These are phyloP conservation scores for Drosophila paramelanica DNA, from an alignment of 2,888 invertebrate species.

Conservation along the genomic window DNA sequence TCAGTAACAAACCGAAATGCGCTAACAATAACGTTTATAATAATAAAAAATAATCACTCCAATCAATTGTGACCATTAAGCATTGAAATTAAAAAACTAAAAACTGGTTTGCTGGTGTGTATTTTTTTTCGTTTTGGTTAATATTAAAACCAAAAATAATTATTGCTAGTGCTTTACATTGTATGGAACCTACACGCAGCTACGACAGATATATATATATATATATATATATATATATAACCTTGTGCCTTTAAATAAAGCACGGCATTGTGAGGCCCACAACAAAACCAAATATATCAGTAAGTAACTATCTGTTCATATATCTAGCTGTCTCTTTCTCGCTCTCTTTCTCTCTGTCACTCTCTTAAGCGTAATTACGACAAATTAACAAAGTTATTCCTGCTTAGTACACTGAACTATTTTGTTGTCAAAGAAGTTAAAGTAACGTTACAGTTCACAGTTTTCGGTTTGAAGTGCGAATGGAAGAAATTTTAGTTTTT, in stretches of 20 bases:
- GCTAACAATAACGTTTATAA: conserved; percentile 48
- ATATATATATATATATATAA: conserved; percentile 37
- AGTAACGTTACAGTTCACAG: conserved; percentile 69
- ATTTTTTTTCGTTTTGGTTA: conserved; percentile 30
- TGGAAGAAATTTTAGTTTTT: conserved; percentile 13
- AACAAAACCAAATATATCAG: conserved; percentile 32
- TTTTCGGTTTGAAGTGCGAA: conserved; percentile 22
- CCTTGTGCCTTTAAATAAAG: conserved; percentile 78
- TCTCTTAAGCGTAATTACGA: conserved; percentile 53
- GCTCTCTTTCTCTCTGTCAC: background rate
- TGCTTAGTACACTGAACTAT: conserved; percentile 67
- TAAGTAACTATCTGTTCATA: conserved; percentile 23
- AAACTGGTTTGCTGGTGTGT: conserved; percentile 65
- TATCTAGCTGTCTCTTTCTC: background rate
- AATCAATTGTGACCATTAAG: conserved; percentile 73
- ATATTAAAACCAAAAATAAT: conserved; percentile 72
- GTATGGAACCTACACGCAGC: conserved; percentile 66
- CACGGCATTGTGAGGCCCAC: conserved; percentile 68
- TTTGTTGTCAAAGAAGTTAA: conserved; percentile 48
- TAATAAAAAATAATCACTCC: conserved; percentile 60
- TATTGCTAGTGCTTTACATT: conserved; percentile 62
- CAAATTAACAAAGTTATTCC: conserved; percentile 65
- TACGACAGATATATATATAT: conserved; percentile 20
- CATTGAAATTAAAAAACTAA: conserved; percentile 68
- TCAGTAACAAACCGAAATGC: conserved; percentile 22